Evolutionary conservation across 2,888 invertebrate species (phyloP).

Genomic region (Diabrotica balteata): DNA sequence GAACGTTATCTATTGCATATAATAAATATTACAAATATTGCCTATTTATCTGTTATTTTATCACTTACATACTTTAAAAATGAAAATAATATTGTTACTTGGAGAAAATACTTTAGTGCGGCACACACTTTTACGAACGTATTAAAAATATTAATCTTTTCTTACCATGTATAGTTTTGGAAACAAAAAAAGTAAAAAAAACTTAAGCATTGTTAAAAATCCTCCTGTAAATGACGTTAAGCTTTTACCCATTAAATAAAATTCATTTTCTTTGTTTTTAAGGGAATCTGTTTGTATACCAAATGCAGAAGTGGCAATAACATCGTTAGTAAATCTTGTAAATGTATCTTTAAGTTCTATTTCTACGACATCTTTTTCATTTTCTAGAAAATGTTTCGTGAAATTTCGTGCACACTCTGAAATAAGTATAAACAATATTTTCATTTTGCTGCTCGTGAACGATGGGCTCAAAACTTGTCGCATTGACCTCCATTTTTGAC

Average conservation of each 20-base stretch:
- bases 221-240: constrained; percentile 53
- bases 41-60: no score
- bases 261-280: constrained; percentile 62
- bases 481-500: constrained; percentile 56
- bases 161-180: constrained; percentile 28
- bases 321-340: constrained; percentile 58
- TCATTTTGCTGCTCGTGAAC: constrained; percentile 54
- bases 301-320: constrained; percentile 60
- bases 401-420: constrained; percentile 22
- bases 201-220: constrained; percentile 13
- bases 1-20: no score
- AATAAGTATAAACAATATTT: constrained; percentile 41
- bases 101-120: no score
- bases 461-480: constrained; percentile 57
- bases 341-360: constrained; percentile 61
- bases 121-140: no score
- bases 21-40: no score
- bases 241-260: constrained; percentile 63
- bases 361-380: constrained; percentile 43
- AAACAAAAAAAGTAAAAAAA: constrained; percentile 21
- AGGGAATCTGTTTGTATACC: constrained; percentile 62
- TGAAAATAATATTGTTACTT: no score
- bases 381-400: constrained; percentile 19
- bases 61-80: no score
- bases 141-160: no score